Percentiles rank a stretch among this genome's conserved stretches.
Conservation (phyloP, 2,113 vertebrate species). For the Puntigrus tetrazona region DNA sequence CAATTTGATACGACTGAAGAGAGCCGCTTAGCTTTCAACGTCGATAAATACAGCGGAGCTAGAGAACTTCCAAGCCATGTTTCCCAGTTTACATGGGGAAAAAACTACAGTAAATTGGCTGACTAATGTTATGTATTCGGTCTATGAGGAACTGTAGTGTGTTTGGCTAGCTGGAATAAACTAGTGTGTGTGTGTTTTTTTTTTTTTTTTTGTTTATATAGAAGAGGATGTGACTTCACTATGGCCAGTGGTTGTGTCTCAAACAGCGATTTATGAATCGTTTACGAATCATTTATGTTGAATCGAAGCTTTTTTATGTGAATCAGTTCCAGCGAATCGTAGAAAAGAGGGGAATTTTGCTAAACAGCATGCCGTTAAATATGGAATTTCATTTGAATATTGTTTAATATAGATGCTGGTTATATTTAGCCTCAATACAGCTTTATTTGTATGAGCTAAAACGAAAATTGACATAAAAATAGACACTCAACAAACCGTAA, state of each 20-base stretch:
- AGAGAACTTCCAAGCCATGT: background rate
- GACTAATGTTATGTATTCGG: background rate
- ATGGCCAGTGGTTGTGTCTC: background rate
- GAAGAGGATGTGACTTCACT: constrained; percentile 25
- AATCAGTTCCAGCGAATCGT: background rate
- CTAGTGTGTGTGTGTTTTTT: constrained; percentile 12
- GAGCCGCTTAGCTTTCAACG: background rate
- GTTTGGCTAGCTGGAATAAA: background rate
- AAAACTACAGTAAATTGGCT: background rate
- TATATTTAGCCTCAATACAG: background rate
- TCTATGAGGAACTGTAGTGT: background rate
- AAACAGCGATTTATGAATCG: background rate
- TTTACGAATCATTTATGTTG: background rate
- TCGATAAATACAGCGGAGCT: constrained; percentile 8
- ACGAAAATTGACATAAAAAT: too few relatives aligned
- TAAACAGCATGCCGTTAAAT: background rate
- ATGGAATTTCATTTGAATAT: background rate
- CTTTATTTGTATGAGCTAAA: background rate
- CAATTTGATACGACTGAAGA: background rate
- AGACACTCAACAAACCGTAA: too few relatives aligned
- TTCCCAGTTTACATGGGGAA: background rate
- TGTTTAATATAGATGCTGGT: background rate
- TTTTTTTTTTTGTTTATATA: constrained; percentile 31
- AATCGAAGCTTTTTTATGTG: background rate
- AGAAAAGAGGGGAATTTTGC: background rate